These are phyloP conservation scores for Spisula subtruncata DNA, from an alignment of 2,888 invertebrate species.

Conservation along the genomic window DNA sequence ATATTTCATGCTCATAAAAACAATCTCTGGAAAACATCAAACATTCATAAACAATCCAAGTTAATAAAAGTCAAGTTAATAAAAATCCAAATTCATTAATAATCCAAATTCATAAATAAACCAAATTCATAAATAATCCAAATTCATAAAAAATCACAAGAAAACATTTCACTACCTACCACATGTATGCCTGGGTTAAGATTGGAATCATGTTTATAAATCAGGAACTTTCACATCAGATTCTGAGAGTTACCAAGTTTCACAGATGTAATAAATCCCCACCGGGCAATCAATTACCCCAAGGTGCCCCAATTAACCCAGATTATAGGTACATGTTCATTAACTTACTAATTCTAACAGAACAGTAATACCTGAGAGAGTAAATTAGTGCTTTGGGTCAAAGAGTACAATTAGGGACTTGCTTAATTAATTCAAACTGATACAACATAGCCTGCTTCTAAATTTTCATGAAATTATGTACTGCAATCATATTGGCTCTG, in stretches of 20 bases:
- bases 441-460: no score
- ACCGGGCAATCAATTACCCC: neutral
- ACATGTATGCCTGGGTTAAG: neutral
- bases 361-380: neutral
- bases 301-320: neutral
- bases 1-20: no score
- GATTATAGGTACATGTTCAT: neutral
- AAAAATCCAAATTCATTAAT: no score
- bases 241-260: neutral
- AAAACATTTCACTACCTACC: neutral
- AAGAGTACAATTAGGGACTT: neutral
- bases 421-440: no score
- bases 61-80: no score
- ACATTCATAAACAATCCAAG: no score
- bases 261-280: neutral
- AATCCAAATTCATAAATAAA: neutral
- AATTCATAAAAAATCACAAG: neutral
- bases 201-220: constrained; percentile 1
- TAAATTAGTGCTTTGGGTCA: neutral
- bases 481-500: no score
- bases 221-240: neutral
- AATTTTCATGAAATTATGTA: no score
- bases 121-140: neutral
- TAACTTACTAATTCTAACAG: neutral
- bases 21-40: no score